phyloP scores from a whole-genome alignment of 2,888 invertebrate genomes.

The Eueremaeus valkanovi region DNA sequence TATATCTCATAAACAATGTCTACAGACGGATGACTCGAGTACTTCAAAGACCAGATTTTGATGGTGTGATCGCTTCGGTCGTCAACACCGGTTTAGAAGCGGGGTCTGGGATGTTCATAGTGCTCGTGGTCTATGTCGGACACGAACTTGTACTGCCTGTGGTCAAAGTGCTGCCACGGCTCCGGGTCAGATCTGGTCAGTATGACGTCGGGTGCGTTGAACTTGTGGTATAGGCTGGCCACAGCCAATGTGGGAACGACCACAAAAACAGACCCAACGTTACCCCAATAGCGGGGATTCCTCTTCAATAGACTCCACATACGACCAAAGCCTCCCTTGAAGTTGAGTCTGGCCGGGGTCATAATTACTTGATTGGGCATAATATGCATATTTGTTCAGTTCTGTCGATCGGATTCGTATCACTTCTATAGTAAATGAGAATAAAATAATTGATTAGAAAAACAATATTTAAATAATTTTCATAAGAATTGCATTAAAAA shows the following conservation, averaged over 20 bases:
- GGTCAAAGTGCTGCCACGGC: constrained; percentile 33
- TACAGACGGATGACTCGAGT: too few relatives aligned
- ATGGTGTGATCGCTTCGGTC: too few relatives aligned
- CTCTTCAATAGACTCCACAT: constrained; percentile 13
- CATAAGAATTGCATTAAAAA: too few relatives aligned
- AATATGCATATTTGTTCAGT: neutral
- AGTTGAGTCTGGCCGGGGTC: neutral
- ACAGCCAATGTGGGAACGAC: constrained; percentile 29
- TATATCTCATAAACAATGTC: too few relatives aligned
- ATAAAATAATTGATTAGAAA: too few relatives aligned
- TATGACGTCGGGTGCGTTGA: neutral
- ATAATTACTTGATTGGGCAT: neutral
- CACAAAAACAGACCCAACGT: neutral
- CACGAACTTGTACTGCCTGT: constrained; percentile 28
- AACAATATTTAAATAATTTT: too few relatives aligned
- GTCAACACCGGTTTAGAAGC: constrained; percentile 24
- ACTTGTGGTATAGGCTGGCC: neutral
- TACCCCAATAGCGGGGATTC: constrained; percentile 26
- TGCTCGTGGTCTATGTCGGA: constrained; percentile 21
- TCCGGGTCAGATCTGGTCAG: constrained; percentile 1
- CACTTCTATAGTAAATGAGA: neutral
- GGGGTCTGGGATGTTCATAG: constrained; percentile 33
- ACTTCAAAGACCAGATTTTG: too few relatives aligned
- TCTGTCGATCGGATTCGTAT: neutral
- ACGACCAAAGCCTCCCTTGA: neutral